Conservation (phyloP, 2,113 vertebrate genomes). For the Sceloporus tristichus region DNA sequence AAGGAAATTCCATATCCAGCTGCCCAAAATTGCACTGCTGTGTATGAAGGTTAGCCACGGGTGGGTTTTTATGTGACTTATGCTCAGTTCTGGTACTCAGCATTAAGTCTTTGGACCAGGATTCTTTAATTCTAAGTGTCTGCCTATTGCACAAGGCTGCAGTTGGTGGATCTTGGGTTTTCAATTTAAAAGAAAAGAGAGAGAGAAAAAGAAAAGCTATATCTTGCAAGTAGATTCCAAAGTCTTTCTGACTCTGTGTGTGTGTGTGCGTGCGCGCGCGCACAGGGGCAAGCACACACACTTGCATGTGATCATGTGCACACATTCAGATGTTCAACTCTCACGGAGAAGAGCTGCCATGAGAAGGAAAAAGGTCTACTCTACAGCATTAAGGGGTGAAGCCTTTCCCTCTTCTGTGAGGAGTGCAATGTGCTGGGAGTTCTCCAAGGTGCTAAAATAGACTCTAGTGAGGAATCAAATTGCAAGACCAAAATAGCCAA, state of each 20-base stretch:
- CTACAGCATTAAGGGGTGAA: background rate
- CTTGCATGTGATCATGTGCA: too few relatives aligned
- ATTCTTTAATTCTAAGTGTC: background rate
- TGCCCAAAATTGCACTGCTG: background rate
- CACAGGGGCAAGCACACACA: too few relatives aligned
- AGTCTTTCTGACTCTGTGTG: background rate
- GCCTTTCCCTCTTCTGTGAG: accelerated
- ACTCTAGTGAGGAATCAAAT: slow-evolving; percentile 60
- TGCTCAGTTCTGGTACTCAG: background rate
- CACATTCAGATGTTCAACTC: too few relatives aligned
- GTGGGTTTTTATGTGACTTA: background rate
- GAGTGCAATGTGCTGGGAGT: slow-evolving; percentile 18
- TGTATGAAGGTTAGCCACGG: background rate
- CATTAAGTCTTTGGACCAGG: background rate
- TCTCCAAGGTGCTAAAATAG: slow-evolving; percentile 73
- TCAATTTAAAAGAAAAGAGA: too few relatives aligned
- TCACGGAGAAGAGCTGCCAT: background rate
- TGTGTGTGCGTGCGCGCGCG: too few relatives aligned
- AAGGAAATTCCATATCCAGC: too few relatives aligned
- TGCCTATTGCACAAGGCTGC: background rate
- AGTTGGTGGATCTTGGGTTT: background rate
- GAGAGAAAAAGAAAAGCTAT: background rate
- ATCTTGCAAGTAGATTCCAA: background rate
- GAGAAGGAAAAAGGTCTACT: too few relatives aligned
- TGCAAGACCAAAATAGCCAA: slow-evolving; percentile 77